These are phyloP conservation scores for Alcedo atthis DNA, from an alignment of 2,797 vertebrate species.

Conservation along the genomic window DNA sequence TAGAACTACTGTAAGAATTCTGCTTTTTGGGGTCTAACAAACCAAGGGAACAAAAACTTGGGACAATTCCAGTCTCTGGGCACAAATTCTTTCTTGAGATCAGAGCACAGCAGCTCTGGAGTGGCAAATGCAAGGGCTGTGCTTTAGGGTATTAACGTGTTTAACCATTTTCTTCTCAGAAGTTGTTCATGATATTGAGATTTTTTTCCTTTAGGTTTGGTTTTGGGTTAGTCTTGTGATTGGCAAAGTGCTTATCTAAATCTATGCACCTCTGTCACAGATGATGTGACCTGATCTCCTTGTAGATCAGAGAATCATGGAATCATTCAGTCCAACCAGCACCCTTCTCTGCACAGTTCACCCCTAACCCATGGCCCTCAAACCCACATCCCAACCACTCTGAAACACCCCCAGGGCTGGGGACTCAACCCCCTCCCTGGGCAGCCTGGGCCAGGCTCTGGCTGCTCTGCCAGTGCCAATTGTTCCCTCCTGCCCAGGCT, in stretches of 20 bases:
- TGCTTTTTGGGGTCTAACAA: neutral
- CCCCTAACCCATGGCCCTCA: no score
- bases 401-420: no score
- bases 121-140: neutral
- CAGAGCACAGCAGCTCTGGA: neutral
- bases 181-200: neutral
- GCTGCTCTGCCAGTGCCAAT: no score
- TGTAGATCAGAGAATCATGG: neutral
- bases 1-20: conserved; percentile 74
- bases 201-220: neutral
- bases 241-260: neutral
- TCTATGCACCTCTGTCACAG: neutral
- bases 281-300: neutral
- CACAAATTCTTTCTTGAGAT: neutral
- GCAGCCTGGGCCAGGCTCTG: no score
- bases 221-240: neutral
- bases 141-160: neutral
- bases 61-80: neutral
- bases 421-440: no score
- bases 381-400: no score
- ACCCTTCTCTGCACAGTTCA: no score
- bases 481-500: no score
- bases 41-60: neutral
- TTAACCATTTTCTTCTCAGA: neutral
- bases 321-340: no score